Evolutionary conservation across 2,113 vertebrate genomes (phyloP).

Genomic region (Panurus biarmicus): DNA sequence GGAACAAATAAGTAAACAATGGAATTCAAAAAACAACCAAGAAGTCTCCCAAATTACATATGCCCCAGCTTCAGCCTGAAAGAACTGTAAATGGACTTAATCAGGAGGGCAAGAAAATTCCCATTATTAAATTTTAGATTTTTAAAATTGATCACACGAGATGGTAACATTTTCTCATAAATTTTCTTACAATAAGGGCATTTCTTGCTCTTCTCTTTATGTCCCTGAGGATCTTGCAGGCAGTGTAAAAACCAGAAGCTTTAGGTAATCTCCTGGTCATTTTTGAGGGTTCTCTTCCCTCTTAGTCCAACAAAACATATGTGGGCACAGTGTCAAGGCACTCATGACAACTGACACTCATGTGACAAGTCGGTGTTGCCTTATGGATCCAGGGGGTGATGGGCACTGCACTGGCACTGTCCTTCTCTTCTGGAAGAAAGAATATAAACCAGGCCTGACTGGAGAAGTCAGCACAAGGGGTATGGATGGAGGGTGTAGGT

Average conservation of each 20-base stretch:
- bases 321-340: neutral
- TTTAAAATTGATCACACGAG: neutral
- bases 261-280: neutral
- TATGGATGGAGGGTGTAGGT: neutral
- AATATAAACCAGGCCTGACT: neutral
- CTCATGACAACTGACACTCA: neutral
- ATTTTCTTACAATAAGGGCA: neutral
- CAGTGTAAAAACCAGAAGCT: neutral
- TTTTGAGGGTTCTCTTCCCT: neutral
- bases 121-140: neutral
- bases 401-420: neutral
- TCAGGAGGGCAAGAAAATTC: neutral
- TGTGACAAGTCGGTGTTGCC: neutral
- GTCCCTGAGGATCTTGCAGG: neutral
- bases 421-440: neutral
- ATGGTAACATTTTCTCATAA: neutral
- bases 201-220: neutral
- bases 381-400: neutral
- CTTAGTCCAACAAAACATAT: neutral
- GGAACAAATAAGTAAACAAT: neutral
- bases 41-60: neutral
- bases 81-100: neutral
- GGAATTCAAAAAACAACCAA: neutral
- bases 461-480: neutral
- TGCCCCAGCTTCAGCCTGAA: neutral